Evolutionary conservation across 2,797 vertebrate genomes (phyloP), one percentile per base, ranked within the genome.

Genomic region (Gallinago stenura): DNA sequence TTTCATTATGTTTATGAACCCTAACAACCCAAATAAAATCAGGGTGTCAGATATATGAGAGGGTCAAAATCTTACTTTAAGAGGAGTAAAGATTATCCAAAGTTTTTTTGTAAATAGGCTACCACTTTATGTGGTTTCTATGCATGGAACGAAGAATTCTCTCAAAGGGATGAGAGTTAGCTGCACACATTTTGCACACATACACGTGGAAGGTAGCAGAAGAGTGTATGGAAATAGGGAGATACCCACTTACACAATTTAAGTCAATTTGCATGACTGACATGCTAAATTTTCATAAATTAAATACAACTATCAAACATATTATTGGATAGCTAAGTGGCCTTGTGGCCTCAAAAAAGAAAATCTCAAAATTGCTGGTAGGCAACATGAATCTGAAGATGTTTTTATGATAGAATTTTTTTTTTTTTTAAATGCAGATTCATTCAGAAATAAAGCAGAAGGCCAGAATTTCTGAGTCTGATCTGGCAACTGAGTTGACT

Each of bases 381-480:
- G 39, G 39, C 39, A 43, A 17, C 16, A 43, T 43, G 31, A 79
- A 80, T 58, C 7, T 58, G 33, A 70, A 83, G 14, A 51, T 66
- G 18, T 45, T 16, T 58, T 70, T 80, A 51, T 1, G 1, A 61
- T 6, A 43, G 12, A 1, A 26, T 33, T 33, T 33, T 33, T 33
- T 2, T 30, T 28, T 53, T 28, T 72, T 58, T 15, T 4, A 68
- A 69, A 82, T 30, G 25, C 14, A 73, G 66, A 54, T 6, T 71
- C 31, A 12, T 51, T 82, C 46, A 82, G 43, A 79, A 75, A 84
- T 48, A 60, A 66, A 93, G 48, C 21, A 73, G 41, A 80, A 92
- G 37, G 20, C 1, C 24, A 82, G 15, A 72, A 90, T 46, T 80
- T 79, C 66, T 56, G 56, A 75, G 45, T 45, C 35, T 79, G n/a